Percentiles rank a stretch among this genome's conserved stretches.
phyloP scores from a whole-genome alignment of 1,140 invertebrate species.

The Augochlora pura region DNA sequence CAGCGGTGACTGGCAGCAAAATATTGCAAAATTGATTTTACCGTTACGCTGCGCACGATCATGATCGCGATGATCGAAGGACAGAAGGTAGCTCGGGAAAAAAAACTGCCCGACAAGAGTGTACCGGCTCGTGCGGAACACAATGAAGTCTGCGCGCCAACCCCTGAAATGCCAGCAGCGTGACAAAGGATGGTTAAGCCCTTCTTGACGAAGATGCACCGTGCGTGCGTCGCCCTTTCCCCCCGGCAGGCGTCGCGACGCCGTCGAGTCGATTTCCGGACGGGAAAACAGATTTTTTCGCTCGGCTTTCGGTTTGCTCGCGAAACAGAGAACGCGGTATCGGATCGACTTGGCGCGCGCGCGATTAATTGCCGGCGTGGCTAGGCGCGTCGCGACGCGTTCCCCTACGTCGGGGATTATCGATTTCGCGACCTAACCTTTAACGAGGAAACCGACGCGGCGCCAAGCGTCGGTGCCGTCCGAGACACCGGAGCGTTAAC shows the following conservation, averaged over 20 bases:
- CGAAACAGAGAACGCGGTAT: neutral
- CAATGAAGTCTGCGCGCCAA: constrained; percentile 73
- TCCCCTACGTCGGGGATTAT: constrained; percentile 35
- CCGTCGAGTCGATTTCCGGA: neutral
- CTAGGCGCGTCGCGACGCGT: neutral
- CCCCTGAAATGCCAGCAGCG: constrained; percentile 68
- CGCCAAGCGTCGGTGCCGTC: neutral
- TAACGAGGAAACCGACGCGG: constrained; percentile 44
- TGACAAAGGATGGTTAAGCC: constrained; percentile 73
- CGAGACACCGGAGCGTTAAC: constrained; percentile 32
- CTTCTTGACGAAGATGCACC: constrained; percentile 72
- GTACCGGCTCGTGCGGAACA: constrained; percentile 66
- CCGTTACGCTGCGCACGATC: too few relatives aligned
- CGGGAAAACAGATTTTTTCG: too few relatives aligned
- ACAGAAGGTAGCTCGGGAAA: neutral
- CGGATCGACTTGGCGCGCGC: constrained; percentile 10
- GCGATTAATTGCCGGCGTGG: constrained; percentile 54
- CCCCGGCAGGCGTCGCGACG: constrained; percentile 46
- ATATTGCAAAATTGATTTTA: neutral
- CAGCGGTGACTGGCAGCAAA: neutral
- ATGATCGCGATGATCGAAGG: constrained; percentile 12
- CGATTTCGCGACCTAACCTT: constrained; percentile 58
- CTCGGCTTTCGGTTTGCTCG: constrained; percentile 5
- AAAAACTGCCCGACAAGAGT: constrained; percentile 65
- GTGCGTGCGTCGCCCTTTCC: constrained; percentile 53